phyloP scores from a whole-genome alignment of 1,140 invertebrate genomes.

The Yoshiicerus persimilis region DNA sequence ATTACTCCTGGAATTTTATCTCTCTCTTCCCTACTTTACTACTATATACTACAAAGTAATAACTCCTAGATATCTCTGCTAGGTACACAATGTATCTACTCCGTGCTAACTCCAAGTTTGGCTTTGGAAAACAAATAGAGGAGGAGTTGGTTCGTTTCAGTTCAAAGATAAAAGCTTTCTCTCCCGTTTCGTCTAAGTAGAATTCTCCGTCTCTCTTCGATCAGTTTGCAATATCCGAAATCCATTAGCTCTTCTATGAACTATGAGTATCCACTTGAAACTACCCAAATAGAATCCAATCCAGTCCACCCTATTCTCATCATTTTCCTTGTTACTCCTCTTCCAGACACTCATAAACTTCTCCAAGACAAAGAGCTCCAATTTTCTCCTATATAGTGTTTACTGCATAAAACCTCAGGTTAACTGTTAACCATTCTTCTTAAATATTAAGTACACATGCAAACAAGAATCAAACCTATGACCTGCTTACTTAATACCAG shows the following conservation, averaged over 20 bases:
- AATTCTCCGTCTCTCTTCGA: neutral
- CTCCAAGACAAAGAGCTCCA: neutral
- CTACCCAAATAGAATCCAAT: neutral
- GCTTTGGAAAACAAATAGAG: slow-evolving; percentile 30
- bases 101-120: neutral
- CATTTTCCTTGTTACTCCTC: neutral
- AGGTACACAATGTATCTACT: neutral
- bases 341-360: neutral
- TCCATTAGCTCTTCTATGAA: slow-evolving; percentile 44
- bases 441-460: neutral
- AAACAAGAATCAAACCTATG: neutral
- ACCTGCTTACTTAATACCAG: neutral
- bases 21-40: neutral
- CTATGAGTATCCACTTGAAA: slow-evolving; percentile 40
- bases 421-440: neutral
- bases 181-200: neutral
- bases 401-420: too few relatives aligned
- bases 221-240: slow-evolving; percentile 48
- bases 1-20: neutral
- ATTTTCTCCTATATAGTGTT: neutral
- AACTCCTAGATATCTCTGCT: neutral
- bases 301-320: neutral
- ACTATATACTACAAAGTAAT: too few relatives aligned
- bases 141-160: neutral
- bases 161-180: slow-evolving; percentile 43